Percentiles rank a stretch among this genome's conserved stretches.
These are phyloP conservation scores for Pachydiplax longipennis DNA, from an alignment of 2,888 invertebrate species.

Conservation along the genomic window DNA sequence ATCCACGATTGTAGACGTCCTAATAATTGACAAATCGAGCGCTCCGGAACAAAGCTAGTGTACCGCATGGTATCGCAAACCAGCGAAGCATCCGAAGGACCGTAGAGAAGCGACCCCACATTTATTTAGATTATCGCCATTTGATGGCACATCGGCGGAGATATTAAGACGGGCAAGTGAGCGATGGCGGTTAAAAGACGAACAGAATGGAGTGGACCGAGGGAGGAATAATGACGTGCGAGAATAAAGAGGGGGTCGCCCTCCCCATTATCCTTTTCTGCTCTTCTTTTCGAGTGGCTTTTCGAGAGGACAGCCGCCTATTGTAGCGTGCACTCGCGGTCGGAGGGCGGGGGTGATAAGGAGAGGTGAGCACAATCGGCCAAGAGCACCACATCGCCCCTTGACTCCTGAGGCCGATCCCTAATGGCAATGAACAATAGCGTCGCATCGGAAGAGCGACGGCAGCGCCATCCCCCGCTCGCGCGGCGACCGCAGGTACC, in stretches of 20 bases:
- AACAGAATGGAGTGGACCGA: neutral
- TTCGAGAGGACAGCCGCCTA: neutral
- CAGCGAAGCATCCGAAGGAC: neutral
- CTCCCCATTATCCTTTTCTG: neutral
- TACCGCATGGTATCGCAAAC: too few species aligned
- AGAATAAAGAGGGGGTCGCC: neutral
- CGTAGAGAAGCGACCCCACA: neutral
- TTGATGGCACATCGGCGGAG: neutral
- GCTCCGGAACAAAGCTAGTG: too few species aligned
- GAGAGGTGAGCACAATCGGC: neutral
- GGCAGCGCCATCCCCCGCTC: neutral
- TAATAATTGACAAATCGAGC: too few species aligned
- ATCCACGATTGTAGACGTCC: too few species aligned
- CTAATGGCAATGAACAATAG: constrained; percentile 27
- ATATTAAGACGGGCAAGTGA: neutral
- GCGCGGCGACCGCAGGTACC: neutral
- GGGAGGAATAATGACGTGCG: neutral
- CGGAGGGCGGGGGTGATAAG: neutral
- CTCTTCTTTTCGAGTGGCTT: neutral
- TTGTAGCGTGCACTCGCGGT: neutral
- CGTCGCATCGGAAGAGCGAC: neutral
- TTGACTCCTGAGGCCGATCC: constrained; percentile 29
- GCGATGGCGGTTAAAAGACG: neutral
- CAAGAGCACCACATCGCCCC: neutral
- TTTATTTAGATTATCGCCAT: neutral